phyloP scores from a whole-genome alignment of 2,113 vertebrate genomes.

The Labeo rohita region DNA sequence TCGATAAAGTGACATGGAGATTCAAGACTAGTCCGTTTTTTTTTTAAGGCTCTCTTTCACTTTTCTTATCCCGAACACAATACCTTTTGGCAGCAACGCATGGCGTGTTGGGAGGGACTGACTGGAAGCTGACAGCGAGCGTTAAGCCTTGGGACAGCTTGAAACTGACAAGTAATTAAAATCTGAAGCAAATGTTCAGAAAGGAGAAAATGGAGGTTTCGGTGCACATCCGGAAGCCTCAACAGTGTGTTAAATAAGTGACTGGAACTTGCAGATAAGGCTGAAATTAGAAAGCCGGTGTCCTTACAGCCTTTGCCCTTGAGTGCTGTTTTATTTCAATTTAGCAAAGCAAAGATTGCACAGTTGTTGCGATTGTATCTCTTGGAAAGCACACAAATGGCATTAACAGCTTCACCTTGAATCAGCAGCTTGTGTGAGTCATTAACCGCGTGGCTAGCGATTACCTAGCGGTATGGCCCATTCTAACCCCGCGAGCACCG shows the following conservation, averaged over 20 bases:
- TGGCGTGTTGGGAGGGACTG: not conserved
- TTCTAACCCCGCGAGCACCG: slow-evolving; percentile 53
- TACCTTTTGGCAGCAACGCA: slow-evolving; percentile 13
- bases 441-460: slow-evolving; percentile 58
- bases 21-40: slow-evolving; percentile 7
- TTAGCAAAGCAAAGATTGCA: slow-evolving; percentile 63
- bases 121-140: slow-evolving; percentile 17
- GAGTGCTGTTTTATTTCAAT: slow-evolving; percentile 61
- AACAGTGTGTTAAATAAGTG: slow-evolving; percentile 61
- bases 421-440: slow-evolving; percentile 67
- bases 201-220: slow-evolving; percentile 38
- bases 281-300: slow-evolving; percentile 55
- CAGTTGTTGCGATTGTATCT: slow-evolving; percentile 63
- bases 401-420: slow-evolving; percentile 68
- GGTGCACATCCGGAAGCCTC: slow-evolving; percentile 31
- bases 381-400: slow-evolving; percentile 52
- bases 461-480: slow-evolving; percentile 54
- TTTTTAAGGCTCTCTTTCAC: not conserved
- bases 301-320: slow-evolving; percentile 48
- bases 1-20: slow-evolving; percentile 11
- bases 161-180: slow-evolving; percentile 54
- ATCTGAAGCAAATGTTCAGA: slow-evolving; percentile 43
- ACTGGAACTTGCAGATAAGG: slow-evolving; percentile 66
- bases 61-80: slow-evolving; percentile 28
- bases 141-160: slow-evolving; percentile 32